phyloP scores from a whole-genome alignment of 1,140 invertebrate genomes.

The Nephotettix cincticeps region DNA sequence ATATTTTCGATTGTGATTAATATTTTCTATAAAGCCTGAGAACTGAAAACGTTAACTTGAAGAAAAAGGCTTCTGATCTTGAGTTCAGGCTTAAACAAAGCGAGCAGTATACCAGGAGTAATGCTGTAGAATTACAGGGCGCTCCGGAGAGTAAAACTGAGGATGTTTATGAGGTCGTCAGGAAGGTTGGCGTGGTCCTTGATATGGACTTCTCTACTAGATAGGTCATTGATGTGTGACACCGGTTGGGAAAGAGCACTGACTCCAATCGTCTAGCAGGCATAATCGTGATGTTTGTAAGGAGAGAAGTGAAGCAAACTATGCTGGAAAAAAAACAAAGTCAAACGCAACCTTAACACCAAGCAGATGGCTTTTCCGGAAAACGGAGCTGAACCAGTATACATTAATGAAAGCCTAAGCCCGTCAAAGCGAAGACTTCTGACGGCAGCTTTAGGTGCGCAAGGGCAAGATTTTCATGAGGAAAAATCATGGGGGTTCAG shows the following conservation, averaged over 20 bases:
- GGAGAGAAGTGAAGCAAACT: neutral
- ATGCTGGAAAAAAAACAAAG: neutral
- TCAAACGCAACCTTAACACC: neutral
- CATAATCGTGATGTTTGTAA: neutral
- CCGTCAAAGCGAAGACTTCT: neutral
- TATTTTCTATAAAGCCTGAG: no score
- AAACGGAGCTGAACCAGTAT: neutral
- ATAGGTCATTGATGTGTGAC: neutral
- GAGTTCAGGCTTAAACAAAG: neutral
- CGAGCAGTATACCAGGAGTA: neutral
- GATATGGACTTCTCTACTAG: neutral
- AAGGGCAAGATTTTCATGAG: conserved; percentile 1
- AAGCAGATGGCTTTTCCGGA: neutral
- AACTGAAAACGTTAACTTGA: neutral
- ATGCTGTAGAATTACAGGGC: neutral
- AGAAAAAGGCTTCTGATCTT: neutral
- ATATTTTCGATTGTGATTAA: no score
- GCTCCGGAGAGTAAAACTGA: neutral
- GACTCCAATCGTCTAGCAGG: neutral
- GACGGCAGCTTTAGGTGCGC: neutral
- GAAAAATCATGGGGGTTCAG: neutral
- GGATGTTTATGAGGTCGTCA: no score
- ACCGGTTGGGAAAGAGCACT: neutral
- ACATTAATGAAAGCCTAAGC: neutral
- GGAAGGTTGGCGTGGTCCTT: neutral